Percentiles rank a stretch among this genome's conserved stretches.
Conservation (phyloP, 2,888 invertebrate genomes). For the Scaptomyza tumidula region DNA sequence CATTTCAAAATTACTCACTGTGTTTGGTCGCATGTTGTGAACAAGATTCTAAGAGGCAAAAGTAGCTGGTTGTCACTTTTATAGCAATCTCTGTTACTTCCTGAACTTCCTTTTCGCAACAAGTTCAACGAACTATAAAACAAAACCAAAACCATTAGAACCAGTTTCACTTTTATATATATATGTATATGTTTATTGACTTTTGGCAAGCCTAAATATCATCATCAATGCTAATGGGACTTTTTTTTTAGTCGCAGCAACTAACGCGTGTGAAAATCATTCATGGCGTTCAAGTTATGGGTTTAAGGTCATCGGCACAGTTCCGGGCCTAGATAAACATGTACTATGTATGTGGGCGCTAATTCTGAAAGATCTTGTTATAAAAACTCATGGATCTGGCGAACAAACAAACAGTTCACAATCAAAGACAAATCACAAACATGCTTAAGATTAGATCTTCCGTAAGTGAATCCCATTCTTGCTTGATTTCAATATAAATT, state of each 20-base stretch:
- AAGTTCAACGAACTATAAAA: slow-evolving; percentile 70
- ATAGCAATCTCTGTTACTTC: slow-evolving; percentile 59
- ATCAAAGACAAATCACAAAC: slow-evolving; percentile 41
- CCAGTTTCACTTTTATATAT: slow-evolving; percentile 52
- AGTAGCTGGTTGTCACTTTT: slow-evolving; percentile 48
- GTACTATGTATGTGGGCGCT: slow-evolving; percentile 58
- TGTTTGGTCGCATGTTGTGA: slow-evolving; percentile 51
- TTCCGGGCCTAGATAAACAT: slow-evolving; percentile 48
- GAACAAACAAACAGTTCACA: slow-evolving; percentile 51
- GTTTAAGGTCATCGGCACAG: slow-evolving; percentile 68
- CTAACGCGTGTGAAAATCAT: slow-evolving; percentile 73
- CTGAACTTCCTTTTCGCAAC: slow-evolving; percentile 65
- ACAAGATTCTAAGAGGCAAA: slow-evolving; percentile 50
- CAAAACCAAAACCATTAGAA: slow-evolving; percentile 36
- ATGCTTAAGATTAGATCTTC: slow-evolving; percentile 54
- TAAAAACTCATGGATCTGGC: slow-evolving; percentile 62
- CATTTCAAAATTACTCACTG: slow-evolving; percentile 45
- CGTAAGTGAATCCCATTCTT: slow-evolving; percentile 55
- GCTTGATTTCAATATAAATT: not conserved
- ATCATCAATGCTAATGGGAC: slow-evolving; percentile 28
- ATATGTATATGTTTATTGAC: not conserved
- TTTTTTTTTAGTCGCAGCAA: slow-evolving; percentile 64
- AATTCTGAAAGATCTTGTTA: slow-evolving; percentile 51
- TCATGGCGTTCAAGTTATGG: slow-evolving; percentile 61
- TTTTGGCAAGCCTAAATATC: slow-evolving; percentile 7